A percentile compares a stretch with the other conserved stretches of the same genome.
Evolutionary conservation across 2,888 invertebrate species (phyloP).

Genomic region (Acleris literana): DNA sequence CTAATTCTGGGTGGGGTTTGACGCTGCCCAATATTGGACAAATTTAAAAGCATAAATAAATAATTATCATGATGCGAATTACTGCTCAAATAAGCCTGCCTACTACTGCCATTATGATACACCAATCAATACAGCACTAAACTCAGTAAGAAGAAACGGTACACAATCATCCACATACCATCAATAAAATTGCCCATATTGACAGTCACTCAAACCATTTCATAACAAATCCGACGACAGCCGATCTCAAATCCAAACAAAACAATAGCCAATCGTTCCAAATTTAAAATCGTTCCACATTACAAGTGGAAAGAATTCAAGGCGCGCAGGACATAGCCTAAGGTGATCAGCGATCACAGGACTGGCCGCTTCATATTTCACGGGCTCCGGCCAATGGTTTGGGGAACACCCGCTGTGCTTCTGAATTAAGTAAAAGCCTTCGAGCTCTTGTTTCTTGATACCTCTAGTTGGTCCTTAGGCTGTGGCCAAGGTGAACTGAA

Average conservation of each 20-base stretch:
- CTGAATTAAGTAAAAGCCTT: slow-evolving; percentile 89
- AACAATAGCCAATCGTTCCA: slow-evolving; percentile 26
- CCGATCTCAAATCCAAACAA: slow-evolving; percentile 19
- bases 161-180: too few species aligned
- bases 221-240: slow-evolving; percentile 16
- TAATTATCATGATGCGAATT: too few species aligned
- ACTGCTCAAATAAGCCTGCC: too few species aligned
- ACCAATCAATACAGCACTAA: too few species aligned
- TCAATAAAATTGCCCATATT: too few species aligned
- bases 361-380: slow-evolving; percentile 77
- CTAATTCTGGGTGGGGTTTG: slow-evolving; percentile 27
- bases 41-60: too few species aligned
- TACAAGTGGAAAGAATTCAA: slow-evolving; percentile 66
- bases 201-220: slow-evolving; percentile 3
- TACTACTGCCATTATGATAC: too few species aligned
- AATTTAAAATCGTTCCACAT: slow-evolving; percentile 47
- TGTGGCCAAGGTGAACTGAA: slow-evolving; percentile 44
- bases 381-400: slow-evolving; percentile 72
- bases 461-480: slow-evolving; percentile 68
- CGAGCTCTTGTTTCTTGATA: slow-evolving; percentile 85
- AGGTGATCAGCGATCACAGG: slow-evolving; percentile 64
- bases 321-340: slow-evolving; percentile 72
- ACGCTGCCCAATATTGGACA: slow-evolving; percentile 20
- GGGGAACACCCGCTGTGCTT: slow-evolving; percentile 87
- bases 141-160: too few species aligned